These are phyloP conservation scores for Nomada ruficornis DNA, from an alignment of 2,888 invertebrate species.

Conservation along the genomic window DNA sequence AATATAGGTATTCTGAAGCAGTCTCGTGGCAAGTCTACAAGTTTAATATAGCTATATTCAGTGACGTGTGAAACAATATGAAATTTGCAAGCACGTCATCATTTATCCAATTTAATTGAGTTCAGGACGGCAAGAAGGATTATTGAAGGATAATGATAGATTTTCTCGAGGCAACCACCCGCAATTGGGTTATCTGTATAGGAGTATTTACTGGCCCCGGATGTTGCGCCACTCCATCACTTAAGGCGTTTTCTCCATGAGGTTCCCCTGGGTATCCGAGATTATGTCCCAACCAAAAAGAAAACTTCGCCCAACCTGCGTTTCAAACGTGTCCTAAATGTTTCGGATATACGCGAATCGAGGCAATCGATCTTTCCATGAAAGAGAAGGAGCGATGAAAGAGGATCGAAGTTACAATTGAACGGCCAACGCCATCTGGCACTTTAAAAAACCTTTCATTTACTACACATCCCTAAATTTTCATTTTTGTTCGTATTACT, in stretches of 20 bases:
- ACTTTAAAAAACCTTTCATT: background rate
- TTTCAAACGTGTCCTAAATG: slow-evolving; percentile 45
- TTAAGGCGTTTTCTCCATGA: slow-evolving; percentile 77
- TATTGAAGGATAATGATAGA: slow-evolving; percentile 71
- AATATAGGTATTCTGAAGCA: background rate
- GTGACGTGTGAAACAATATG: background rate
- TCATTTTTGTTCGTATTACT: too few relatives aligned
- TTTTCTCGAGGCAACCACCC: slow-evolving; percentile 51
- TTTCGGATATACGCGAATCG: slow-evolving; percentile 28
- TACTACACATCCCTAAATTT: too few relatives aligned
- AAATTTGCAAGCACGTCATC: background rate
- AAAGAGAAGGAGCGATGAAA: slow-evolving; percentile 46
- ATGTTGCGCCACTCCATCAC: slow-evolving; percentile 78
- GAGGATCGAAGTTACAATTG: background rate
- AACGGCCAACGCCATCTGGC: background rate
- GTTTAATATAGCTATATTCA: background rate
- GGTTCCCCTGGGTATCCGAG: slow-evolving; percentile 65
- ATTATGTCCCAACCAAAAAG: slow-evolving; percentile 57
- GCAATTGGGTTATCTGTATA: slow-evolving; percentile 52
- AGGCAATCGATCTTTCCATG: slow-evolving; percentile 53
- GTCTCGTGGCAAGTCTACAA: background rate
- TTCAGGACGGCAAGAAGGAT: slow-evolving; percentile 28
- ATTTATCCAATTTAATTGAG: slow-evolving; percentile 51
- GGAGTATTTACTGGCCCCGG: slow-evolving; percentile 53
- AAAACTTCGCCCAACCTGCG: slow-evolving; percentile 38